Base-by-base conservation (phyloP, 2,113 vertebrate species). In the Leptobrachium leishanense region DNA sequence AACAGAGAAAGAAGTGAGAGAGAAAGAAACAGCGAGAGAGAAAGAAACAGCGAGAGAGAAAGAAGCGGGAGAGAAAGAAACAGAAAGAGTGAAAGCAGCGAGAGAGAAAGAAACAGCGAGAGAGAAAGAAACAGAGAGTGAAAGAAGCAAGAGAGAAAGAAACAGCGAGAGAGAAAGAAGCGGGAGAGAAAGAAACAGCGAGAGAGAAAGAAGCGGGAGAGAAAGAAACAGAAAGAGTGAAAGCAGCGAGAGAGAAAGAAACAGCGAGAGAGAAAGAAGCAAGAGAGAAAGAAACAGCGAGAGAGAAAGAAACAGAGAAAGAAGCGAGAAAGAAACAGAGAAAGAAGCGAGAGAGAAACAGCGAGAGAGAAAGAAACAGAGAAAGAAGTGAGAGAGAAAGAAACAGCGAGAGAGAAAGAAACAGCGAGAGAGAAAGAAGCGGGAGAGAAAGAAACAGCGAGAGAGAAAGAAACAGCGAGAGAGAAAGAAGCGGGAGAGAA, bases 141-240 rank as follows among this genome's bases (percentile, higher is more conserved):
- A n/a, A n/a, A n/a, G n/a, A 8, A 15, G 59, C 5, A 1, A 5
- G n/a, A 76, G 6, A 12, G 4, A 20, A 76, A 77, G 68, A 40
- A 31, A 20, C 7, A 40, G 73, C 6, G 6, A 55, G 54, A 82
- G 81, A 82, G 72, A 82, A 31, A 31, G 20, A 31, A 31, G 20
- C 20, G 82, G 85, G 82, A 80, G 83, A 83, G 74, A 72, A 82
- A 81, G 76, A 66, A 46, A 73, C 79, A 77, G 75, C 79, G 85
- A 82, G n/a, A n/a, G n/a, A n/a, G 41, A 79, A 62, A 13, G 10
- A 15, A 62, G 44, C 3, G 46, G 1, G 20, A 42, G 83, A 69
- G 50, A 70, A 0, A n/a, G 4, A 3, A 2, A 72, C 2, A 20
- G 68, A 40, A 76, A 10, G n/a, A n/a, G n/a, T n/a, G 40, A 57